A percentile compares a stretch with the other conserved stretches of the same genome.
Evolutionary conservation across 2,113 vertebrate species (phyloP).

Genomic region (Myocastor coypus): DNA sequence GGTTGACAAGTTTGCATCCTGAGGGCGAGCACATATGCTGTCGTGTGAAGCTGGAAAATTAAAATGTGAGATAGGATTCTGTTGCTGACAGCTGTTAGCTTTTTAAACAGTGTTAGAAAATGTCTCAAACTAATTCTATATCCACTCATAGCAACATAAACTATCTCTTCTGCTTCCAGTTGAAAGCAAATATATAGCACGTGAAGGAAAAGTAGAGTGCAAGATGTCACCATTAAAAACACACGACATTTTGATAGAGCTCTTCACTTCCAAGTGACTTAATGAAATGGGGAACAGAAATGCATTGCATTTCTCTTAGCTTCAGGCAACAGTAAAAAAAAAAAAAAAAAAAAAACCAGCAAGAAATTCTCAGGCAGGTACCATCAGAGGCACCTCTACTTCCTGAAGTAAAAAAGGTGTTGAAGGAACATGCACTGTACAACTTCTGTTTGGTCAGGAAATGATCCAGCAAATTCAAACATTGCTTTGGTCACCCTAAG

Average conservation of each 20-base stretch:
- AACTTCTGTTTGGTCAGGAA: not conserved
- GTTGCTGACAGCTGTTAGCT: slow-evolving; percentile 65
- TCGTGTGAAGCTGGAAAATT: slow-evolving; percentile 66
- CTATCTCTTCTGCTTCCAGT: not conserved
- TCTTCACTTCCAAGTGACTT: not conserved
- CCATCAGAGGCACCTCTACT: not conserved
- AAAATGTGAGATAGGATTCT: slow-evolving; percentile 69
- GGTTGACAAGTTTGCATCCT: slow-evolving; percentile 69
- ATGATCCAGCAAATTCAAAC: not conserved
- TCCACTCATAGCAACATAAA: not conserved
- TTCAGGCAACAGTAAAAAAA: not conserved
- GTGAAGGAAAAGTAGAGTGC: not conserved
- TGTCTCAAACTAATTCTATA: slow-evolving; percentile 42
- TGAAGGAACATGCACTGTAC: not conserved
- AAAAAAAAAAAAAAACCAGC: no score
- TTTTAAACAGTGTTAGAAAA: slow-evolving; percentile 55
- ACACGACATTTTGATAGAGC: not conserved
- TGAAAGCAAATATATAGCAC: not conserved
- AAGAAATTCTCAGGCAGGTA: not conserved
- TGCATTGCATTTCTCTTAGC: not conserved
- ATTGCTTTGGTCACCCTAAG: not conserved
- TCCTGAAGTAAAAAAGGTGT: not conserved
- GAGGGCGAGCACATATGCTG: slow-evolving; percentile 65
- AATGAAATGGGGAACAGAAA: not conserved
- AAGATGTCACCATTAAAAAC: not conserved